A percentile compares a stretch with the other conserved stretches of the same genome.
These are phyloP conservation scores for Notamacropus eugenii DNA, from an alignment of 2,797 vertebrate genomes.

Conservation along the genomic window DNA sequence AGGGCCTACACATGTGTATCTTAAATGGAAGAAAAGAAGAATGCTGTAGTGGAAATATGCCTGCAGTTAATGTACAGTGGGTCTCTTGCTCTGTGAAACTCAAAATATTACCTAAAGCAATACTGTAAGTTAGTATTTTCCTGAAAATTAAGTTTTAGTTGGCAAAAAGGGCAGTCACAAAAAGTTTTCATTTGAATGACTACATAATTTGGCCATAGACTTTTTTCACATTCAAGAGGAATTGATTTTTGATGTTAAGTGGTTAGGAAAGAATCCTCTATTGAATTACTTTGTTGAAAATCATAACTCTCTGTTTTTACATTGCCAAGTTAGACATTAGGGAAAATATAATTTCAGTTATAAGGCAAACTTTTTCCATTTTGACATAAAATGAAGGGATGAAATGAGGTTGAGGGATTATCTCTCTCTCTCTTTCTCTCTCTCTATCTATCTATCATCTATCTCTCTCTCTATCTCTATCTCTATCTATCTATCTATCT, in stretches of 20 bases:
- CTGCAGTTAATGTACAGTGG: background rate
- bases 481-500: too few species aligned
- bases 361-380: too few species aligned
- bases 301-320: conserved; percentile 27
- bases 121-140: background rate
- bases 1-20: background rate
- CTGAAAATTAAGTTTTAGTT: conserved; percentile 40
- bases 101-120: conserved; percentile 9
- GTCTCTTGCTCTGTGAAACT: background rate
- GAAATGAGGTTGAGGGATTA: too few species aligned
- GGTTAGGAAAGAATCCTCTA: conserved; percentile 10
- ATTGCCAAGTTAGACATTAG: background rate
- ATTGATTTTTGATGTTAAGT: conserved; percentile 2
- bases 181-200: conserved; percentile 35
- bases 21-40: conserved; percentile 10
- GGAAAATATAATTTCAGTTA: background rate
- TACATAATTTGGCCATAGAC: conserved; percentile 14
- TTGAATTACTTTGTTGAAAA: conserved; percentile 20
- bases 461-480: too few species aligned
- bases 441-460: background rate
- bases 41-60: too few species aligned
- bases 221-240: conserved; percentile 35
- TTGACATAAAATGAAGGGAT: too few species aligned
- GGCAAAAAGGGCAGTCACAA: conserved; percentile 18
- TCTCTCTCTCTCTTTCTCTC: too few species aligned